phyloP scores from a whole-genome alignment of 1,140 invertebrate genomes.

The Muscidifurax raptorellus region DNA sequence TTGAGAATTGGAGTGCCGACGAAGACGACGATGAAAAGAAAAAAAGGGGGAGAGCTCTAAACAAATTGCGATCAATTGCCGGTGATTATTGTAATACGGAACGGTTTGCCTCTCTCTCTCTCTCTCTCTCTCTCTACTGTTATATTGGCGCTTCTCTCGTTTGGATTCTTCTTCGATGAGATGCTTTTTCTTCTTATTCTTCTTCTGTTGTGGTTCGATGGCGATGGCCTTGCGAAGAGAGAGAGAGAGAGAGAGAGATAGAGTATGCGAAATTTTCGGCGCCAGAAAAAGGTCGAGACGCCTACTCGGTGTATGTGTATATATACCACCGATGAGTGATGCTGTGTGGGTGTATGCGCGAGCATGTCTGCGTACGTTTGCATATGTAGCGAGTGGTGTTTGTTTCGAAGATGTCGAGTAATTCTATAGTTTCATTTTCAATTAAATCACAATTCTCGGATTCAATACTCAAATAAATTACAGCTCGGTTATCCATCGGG shows the following conservation, averaged over 20 bases:
- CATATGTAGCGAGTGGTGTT: background rate
- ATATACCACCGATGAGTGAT: too few species aligned
- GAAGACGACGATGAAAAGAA: background rate
- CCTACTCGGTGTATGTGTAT: background rate
- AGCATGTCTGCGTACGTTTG: background rate
- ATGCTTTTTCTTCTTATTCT: background rate
- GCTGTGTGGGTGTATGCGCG: background rate
- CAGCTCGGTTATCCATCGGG: too few species aligned
- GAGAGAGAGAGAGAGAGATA: too few species aligned
- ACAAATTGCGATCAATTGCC: conserved; percentile 47
- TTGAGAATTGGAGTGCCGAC: background rate
- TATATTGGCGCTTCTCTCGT: background rate
- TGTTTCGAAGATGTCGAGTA: background rate
- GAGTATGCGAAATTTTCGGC: background rate
- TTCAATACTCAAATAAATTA: too few species aligned
- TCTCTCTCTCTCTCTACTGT: background rate
- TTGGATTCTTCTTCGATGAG: too few species aligned
- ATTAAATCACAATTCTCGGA: too few species aligned
- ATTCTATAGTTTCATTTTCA: too few species aligned
- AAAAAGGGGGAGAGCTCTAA: conserved; percentile 6
- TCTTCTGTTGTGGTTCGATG: background rate
- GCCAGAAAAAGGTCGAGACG: background rate
- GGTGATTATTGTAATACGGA: background rate
- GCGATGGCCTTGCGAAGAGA: background rate
- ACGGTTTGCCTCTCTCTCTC: background rate